These are phyloP conservation scores for Drosophila pseudotalamancana DNA, from an alignment of 2,888 invertebrate species.

Conservation along the genomic window DNA sequence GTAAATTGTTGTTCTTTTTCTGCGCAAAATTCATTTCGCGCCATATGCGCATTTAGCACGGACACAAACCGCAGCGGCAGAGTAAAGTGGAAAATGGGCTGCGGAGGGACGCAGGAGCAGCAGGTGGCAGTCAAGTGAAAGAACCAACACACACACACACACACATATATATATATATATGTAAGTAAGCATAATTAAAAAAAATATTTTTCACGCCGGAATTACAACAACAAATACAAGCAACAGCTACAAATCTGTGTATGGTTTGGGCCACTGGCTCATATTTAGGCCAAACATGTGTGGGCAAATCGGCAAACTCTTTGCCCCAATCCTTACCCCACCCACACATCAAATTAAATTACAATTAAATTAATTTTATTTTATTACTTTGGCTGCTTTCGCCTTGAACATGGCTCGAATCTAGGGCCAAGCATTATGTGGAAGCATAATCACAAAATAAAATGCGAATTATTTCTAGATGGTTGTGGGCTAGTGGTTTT, in stretches of 20 bases:
- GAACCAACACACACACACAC: slow-evolving; percentile 26
- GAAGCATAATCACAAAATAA: slow-evolving; percentile 61
- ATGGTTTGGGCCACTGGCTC: neutral
- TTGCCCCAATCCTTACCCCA: neutral
- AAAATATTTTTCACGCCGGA: slow-evolving; percentile 48
- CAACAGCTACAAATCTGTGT: slow-evolving; percentile 21
- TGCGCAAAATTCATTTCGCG: slow-evolving; percentile 72
- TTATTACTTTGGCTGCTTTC: slow-evolving; percentile 32
- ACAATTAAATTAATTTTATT: slow-evolving; percentile 73
- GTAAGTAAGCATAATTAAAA: slow-evolving; percentile 66
- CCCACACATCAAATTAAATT: slow-evolving; percentile 61
- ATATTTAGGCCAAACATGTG: slow-evolving; percentile 66
- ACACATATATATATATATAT: slow-evolving; percentile 8
- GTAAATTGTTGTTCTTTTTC: slow-evolving; percentile 29
- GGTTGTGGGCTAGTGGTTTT: slow-evolving; percentile 41
- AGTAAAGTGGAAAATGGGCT: slow-evolving; percentile 2
- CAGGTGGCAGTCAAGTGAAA: slow-evolving; percentile 56
- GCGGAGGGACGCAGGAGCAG: neutral
- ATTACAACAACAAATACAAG: slow-evolving; percentile 16
- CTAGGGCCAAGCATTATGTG: slow-evolving; percentile 25
- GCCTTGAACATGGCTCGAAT: slow-evolving; percentile 4
- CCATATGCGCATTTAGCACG: slow-evolving; percentile 76
- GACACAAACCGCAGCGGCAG: slow-evolving; percentile 54
- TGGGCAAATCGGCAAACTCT: slow-evolving; percentile 1
- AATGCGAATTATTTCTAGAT: slow-evolving; percentile 48